Evolutionary conservation across 2,797 vertebrate species (phyloP).

Genomic region (Selene dorsalis): DNA sequence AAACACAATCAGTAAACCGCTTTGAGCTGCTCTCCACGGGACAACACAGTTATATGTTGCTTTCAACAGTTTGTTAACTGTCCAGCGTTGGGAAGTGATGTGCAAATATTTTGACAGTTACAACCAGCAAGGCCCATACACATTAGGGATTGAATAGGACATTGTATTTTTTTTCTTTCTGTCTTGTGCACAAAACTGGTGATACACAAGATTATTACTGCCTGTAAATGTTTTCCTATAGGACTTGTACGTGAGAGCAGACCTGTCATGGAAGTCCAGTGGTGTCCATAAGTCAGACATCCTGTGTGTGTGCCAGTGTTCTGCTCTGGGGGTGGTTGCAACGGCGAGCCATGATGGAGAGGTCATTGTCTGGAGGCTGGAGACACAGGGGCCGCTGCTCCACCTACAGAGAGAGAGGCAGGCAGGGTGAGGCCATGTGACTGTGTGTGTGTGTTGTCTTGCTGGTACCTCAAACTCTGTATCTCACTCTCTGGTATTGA

Average conservation of each 20-base stretch:
- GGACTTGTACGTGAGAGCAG: constrained; percentile 66
- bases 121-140: not conserved
- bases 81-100: constrained; percentile 14
- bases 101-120: constrained; percentile 12
- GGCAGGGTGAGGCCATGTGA: constrained; percentile 29
- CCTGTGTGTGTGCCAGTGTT: constrained; percentile 60
- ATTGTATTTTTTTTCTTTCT: not conserved
- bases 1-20: constrained; percentile 49
- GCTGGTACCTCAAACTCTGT: not conserved
- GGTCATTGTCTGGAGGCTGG: constrained; percentile 71
- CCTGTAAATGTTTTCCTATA: not conserved
- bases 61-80: constrained; percentile 42
- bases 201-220: not conserved
- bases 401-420: constrained; percentile 49
- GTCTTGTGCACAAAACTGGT: not conserved
- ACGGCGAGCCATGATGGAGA: constrained; percentile 67
- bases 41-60: constrained; percentile 31
- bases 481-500: too few relatives aligned
- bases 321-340: constrained; percentile 64
- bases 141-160: constrained; percentile 4
- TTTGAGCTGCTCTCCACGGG: constrained; percentile 30
- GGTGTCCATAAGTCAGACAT: constrained; percentile 63
- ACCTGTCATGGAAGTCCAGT: constrained; percentile 68
- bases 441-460: not conserved
- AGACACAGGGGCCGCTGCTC: constrained; percentile 59